Conservation (phyloP, 2,113 vertebrate species). For the Poecile atricapillus region DNA sequence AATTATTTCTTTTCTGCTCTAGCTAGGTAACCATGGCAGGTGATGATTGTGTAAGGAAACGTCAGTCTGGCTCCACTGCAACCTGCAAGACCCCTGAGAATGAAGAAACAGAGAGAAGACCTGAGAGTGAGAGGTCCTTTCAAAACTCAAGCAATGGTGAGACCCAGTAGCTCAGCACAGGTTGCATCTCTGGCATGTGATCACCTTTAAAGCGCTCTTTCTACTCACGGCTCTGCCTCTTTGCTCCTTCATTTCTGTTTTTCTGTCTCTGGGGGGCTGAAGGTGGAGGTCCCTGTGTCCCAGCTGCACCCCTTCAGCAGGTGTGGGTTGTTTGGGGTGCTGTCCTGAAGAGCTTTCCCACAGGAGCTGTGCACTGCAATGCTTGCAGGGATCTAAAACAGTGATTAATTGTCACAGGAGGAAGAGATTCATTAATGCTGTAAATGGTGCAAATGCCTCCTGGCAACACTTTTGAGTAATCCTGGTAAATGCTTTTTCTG, state of each 20-base stretch:
- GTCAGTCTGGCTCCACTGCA: constrained; percentile 19
- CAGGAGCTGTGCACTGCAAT: neutral
- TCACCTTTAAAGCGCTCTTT: neutral
- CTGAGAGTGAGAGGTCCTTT: neutral
- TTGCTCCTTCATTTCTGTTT: neutral
- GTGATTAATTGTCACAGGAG: neutral
- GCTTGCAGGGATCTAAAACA: neutral
- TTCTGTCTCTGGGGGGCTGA: neutral
- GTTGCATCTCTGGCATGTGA: neutral
- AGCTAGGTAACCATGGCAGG: constrained; percentile 44
- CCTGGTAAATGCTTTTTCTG: neutral
- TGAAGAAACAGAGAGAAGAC: constrained; percentile 24
- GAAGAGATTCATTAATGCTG: neutral
- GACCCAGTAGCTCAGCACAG: neutral
- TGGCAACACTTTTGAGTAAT: neutral
- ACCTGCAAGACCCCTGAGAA: constrained; percentile 17
- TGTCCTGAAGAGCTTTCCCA: neutral
- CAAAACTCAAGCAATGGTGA: constrained; percentile 67
- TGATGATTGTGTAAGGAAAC: constrained; percentile 70
- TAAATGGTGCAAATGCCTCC: neutral
- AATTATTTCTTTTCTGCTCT: neutral
- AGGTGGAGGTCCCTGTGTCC: neutral
- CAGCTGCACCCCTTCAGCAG: neutral
- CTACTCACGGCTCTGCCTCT: neutral
- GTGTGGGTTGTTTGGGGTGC: neutral